Evolutionary conservation across 2,797 vertebrate species (phyloP).

Genomic region (Graptemys geographica): DNA sequence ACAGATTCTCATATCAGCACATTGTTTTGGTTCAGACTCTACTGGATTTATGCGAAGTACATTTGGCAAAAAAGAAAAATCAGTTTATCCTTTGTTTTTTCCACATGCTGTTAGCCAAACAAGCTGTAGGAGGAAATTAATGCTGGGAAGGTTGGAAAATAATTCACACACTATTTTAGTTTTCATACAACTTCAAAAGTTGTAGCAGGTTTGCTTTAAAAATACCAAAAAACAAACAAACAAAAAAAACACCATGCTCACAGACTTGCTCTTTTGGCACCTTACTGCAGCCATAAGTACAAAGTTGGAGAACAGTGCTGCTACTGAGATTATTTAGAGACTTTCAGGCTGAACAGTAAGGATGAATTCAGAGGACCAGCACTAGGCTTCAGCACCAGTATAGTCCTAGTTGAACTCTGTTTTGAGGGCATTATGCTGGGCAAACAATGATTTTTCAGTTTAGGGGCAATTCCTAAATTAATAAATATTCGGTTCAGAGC

Average conservation of each 20-base stretch:
- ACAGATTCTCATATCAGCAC: slow-evolving; percentile 67
- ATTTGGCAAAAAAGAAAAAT: slow-evolving; percentile 29
- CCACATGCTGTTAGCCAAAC: background rate
- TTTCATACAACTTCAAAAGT: background rate
- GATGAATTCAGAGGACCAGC: background rate
- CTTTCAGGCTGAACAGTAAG: background rate
- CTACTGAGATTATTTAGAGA: background rate
- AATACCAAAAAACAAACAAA: background rate
- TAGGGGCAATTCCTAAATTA: background rate
- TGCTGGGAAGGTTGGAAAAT: background rate
- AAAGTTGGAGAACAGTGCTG: background rate
- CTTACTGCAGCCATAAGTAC: background rate
- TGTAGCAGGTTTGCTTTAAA: background rate
- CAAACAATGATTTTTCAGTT: background rate
- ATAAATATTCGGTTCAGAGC: background rate
- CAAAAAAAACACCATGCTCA: background rate
- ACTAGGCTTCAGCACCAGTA: background rate
- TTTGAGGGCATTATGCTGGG: background rate
- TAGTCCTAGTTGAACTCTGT: background rate
- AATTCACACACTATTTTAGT: background rate
- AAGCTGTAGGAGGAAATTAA: slow-evolving; percentile 32
- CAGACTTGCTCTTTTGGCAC: background rate
- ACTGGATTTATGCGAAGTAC: slow-evolving; percentile 47
- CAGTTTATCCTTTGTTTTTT: slow-evolving; percentile 15
- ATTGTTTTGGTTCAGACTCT: slow-evolving; percentile 61